phyloP scores from a whole-genome alignment of 2,113 vertebrate genomes.

The Ageneiosus marmoratus region DNA sequence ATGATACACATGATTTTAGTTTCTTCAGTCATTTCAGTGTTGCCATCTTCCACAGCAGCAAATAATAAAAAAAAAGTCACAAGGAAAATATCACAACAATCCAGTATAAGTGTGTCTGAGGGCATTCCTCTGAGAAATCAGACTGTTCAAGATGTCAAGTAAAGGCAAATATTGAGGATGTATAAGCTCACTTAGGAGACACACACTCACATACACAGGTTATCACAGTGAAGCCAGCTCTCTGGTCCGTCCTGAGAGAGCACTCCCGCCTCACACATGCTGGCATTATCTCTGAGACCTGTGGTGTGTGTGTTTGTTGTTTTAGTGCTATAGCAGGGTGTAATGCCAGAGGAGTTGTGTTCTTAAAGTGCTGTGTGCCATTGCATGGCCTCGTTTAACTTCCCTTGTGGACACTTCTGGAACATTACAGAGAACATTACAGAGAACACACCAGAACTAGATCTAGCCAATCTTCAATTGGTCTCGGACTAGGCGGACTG shows the following conservation, averaged over 20 bases:
- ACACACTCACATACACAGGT: slow-evolving; percentile 19
- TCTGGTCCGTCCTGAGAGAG: slow-evolving; percentile 30
- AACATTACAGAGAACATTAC: not conserved
- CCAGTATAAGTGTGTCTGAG: slow-evolving; percentile 65
- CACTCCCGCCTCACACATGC: slow-evolving; percentile 1
- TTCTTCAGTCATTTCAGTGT: not conserved
- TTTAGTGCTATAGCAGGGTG: slow-evolving; percentile 15
- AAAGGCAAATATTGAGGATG: slow-evolving; percentile 41
- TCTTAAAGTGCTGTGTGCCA: slow-evolving; percentile 29
- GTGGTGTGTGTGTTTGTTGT: slow-evolving; percentile 42
- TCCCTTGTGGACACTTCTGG: slow-evolving; percentile 25
- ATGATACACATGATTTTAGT: no score
- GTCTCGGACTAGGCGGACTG: no score
- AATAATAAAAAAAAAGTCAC: not conserved
- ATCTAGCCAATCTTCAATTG: no score
- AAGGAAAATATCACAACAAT: slow-evolving; percentile 43
- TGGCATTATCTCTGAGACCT: slow-evolving; percentile 38
- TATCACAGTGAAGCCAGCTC: slow-evolving; percentile 50
- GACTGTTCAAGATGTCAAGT: slow-evolving; percentile 67
- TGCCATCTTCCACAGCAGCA: not conserved
- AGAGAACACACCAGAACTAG: no score
- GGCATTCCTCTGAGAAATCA: slow-evolving; percentile 62
- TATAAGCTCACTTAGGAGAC: slow-evolving; percentile 22
- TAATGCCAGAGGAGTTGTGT: slow-evolving; percentile 37
- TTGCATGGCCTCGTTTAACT: slow-evolving; percentile 29